Conservation (phyloP, 2,888 invertebrate species). For the Meteorus colon region DNA sequence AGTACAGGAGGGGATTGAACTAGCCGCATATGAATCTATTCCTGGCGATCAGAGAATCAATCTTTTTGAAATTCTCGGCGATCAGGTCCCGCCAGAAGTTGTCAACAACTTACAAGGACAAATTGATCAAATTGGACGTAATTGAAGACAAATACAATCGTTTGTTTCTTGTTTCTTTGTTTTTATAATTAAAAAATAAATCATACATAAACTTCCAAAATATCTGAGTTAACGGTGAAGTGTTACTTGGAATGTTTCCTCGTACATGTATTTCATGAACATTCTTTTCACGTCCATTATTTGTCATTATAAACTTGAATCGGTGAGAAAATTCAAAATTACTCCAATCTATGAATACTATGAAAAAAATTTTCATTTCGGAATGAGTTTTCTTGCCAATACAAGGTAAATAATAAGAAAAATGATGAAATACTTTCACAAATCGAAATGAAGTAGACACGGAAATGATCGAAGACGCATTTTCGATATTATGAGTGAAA, state of each 20-base stretch:
- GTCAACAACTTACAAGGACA: constrained; percentile 90
- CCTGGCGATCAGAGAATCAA: constrained; percentile 89
- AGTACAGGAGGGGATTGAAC: constrained; percentile 89
- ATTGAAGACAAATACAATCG: constrained; percentile 68
- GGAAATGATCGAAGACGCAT: constrained; percentile 11
- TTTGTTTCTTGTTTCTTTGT: not conserved
- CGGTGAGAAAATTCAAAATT: not conserved
- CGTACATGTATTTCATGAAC: not conserved
- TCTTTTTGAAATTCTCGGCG: constrained; percentile 88
- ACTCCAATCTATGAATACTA: not conserved
- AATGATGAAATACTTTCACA: constrained; percentile 46
- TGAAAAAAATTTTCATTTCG: not conserved
- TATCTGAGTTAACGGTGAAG: not conserved
- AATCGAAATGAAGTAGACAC: constrained; percentile 10
- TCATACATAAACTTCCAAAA: not conserved
- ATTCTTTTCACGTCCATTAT: not conserved
- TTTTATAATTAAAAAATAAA: constrained; percentile 6
- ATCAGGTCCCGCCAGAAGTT: constrained; percentile 90
- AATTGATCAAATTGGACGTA: constrained; percentile 87
- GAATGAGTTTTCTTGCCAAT: not conserved
- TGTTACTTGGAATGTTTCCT: not conserved
- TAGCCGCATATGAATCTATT: constrained; percentile 90
- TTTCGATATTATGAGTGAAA: constrained; percentile 18
- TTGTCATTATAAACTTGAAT: not conserved
- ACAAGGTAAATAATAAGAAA: not conserved